Percentiles rank a stretch among this genome's conserved stretches.
Evolutionary conservation across 2,797 vertebrate species (phyloP).

Genomic region (Xenops minutus): DNA sequence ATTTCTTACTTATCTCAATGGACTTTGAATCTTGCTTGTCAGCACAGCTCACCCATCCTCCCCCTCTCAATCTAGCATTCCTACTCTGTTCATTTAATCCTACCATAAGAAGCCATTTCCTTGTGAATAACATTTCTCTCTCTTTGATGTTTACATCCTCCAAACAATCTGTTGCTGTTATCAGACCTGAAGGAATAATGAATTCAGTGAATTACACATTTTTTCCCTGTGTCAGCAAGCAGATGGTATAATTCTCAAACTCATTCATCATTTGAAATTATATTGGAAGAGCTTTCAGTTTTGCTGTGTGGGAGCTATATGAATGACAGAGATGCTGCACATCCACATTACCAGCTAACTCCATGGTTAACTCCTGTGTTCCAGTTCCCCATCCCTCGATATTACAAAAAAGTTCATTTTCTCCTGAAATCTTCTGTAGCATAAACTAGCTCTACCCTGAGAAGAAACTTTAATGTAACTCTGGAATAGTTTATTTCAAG

Average conservation of each 20-base stretch:
- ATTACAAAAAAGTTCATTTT: background rate
- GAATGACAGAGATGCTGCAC: conserved; percentile 21
- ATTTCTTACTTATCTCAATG: background rate
- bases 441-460: background rate
- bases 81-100: background rate
- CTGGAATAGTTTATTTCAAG: background rate
- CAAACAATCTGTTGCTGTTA: conserved; percentile 51
- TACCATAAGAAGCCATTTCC: background rate
- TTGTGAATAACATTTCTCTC: background rate
- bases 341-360: background rate
- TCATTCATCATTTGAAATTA: conserved; percentile 64
- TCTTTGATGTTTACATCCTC: conserved; percentile 24
- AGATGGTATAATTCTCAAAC: conserved; percentile 63
- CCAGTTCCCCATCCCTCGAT: background rate
- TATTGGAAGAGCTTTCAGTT: conserved; percentile 31
- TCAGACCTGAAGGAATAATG: conserved; percentile 60
- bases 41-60: rapidly evolving
- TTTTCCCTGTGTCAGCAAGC: conserved; percentile 62
- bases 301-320: background rate
- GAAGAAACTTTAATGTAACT: background rate
- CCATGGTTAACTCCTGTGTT: background rate
- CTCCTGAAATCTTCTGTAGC: background rate
- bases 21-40: background rate
- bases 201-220: conserved; percentile 52
- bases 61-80: background rate